Conservation (phyloP, 1,140 invertebrate species). For the Physella acuta region DNA sequence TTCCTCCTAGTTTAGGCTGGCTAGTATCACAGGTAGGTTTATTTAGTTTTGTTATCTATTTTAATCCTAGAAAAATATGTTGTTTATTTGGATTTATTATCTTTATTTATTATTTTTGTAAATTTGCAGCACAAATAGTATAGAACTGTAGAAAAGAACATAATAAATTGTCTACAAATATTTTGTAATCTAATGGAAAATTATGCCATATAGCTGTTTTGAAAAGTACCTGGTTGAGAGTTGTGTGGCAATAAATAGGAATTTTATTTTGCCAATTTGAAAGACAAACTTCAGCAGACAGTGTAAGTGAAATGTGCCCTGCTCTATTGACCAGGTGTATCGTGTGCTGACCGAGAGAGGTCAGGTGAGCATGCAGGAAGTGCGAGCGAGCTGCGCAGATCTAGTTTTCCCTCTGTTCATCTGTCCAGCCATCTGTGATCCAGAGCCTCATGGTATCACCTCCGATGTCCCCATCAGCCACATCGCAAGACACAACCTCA, state of each 20-base stretch:
- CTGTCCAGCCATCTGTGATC: constrained; percentile 94
- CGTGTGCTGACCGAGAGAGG: constrained; percentile 49
- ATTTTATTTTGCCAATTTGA: constrained; percentile 1
- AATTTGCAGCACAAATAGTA: no score
- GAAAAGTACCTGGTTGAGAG: no score
- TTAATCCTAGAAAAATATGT: background rate
- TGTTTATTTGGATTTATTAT: background rate
- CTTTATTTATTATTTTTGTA: background rate
- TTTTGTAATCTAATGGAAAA: no score
- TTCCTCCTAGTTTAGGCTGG: constrained; percentile 75
- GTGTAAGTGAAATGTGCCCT: no score
- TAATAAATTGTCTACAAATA: no score
- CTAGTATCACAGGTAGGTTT: constrained; percentile 63
- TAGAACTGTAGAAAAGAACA: no score
- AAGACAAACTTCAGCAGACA: no score
- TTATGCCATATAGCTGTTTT: no score
- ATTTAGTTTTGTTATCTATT: background rate
- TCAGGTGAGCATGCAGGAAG: constrained; percentile 67
- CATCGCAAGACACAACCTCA: constrained; percentile 87
- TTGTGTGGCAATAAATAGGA: no score
- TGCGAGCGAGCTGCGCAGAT: constrained; percentile 76
- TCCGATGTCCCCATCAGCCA: constrained; percentile 86
- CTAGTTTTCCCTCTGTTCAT: constrained; percentile 92
- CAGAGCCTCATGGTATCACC: constrained; percentile 92
- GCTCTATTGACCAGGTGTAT: constrained; percentile 63